phyloP scores from a whole-genome alignment of 2,888 invertebrate genomes.

The Tiliacea aurago region DNA sequence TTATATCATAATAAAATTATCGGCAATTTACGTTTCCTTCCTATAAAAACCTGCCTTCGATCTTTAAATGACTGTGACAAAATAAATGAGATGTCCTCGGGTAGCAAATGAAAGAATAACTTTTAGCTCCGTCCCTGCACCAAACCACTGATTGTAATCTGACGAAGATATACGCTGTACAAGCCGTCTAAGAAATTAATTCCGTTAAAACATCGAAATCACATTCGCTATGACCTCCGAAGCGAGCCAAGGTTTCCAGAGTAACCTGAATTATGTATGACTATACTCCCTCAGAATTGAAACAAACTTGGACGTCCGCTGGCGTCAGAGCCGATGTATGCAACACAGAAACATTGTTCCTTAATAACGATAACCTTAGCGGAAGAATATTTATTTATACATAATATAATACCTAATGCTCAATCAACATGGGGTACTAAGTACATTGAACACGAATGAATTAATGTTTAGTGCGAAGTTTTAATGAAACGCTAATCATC shows the following conservation, averaged over 20 bases:
- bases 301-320: constrained; percentile 28
- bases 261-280: constrained; percentile 51
- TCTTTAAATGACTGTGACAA: not conserved
- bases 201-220: constrained; percentile 13
- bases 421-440: constrained; percentile 22
- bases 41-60: not conserved
- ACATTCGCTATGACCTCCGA: constrained; percentile 34
- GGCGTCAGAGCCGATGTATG: constrained; percentile 18
- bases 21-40: not conserved
- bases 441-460: constrained; percentile 36
- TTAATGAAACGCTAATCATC: constrained; percentile 49
- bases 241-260: constrained; percentile 40
- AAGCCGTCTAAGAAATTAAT: not conserved
- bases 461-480: constrained; percentile 34
- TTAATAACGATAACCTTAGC: constrained; percentile 22
- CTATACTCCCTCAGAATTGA: constrained; percentile 25
- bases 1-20: not conserved
- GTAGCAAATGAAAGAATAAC: not conserved
- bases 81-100: not conserved
- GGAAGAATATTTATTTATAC: constrained; percentile 27
- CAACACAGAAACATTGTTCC: constrained; percentile 29
- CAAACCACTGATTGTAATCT: not conserved
- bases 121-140: not conserved
- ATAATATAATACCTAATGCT: not conserved
- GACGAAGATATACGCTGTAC: not conserved